Evolutionary conservation across 1,140 invertebrate genomes (phyloP).

Genomic region (Steinernema feltiae): DNA sequence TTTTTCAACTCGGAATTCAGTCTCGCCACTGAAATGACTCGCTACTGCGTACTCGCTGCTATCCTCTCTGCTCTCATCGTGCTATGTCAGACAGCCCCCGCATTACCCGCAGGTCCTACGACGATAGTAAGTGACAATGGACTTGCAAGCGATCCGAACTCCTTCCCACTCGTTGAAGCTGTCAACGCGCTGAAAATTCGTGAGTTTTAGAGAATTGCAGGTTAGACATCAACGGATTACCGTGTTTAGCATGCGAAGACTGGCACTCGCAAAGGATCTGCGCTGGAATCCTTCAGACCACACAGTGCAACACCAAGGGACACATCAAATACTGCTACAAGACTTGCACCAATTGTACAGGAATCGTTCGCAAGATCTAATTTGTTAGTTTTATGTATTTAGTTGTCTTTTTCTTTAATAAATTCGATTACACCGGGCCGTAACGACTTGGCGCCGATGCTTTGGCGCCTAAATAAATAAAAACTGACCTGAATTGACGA

Average conservation of each 20-base stretch:
- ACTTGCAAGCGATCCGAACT: neutral
- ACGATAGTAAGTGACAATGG: neutral
- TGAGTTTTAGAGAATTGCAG: neutral
- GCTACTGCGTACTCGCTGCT: no score
- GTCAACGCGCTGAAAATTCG: neutral
- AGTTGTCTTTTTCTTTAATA: no score
- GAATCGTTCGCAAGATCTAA: neutral
- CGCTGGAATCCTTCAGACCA: neutral
- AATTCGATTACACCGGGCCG: no score
- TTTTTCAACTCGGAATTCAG: no score
- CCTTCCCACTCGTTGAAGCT: neutral
- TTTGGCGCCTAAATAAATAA: no score
- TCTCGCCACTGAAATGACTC: no score
- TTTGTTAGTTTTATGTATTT: no score
- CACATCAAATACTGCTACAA: constrained; percentile 12
- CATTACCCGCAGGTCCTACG: neutral
- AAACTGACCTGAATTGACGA: no score
- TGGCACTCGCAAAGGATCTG: neutral
- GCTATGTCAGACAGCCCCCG: neutral
- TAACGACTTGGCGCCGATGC: no score
- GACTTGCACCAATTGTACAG: neutral
- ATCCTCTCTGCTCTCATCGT: no score
- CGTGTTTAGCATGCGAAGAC: neutral
- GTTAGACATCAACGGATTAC: neutral
- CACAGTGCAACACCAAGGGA: neutral